Base-by-base conservation (phyloP, 2,888 invertebrate genomes). In the Dioctria linearis region DNA sequence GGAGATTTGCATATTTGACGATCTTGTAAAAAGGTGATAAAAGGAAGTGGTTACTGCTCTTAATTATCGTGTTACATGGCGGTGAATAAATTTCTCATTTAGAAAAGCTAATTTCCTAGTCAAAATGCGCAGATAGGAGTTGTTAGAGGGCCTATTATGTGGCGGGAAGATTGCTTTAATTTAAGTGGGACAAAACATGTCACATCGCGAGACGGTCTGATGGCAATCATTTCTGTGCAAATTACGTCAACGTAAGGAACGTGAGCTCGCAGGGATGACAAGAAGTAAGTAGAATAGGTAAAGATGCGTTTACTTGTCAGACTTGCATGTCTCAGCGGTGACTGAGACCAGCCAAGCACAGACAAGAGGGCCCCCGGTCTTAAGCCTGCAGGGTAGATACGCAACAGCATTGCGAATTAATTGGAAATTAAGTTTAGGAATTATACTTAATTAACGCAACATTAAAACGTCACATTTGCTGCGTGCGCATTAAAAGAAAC, bases 391-490 rank as follows among this genome's bases (percentile, higher is more conserved):
- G 37, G 9, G 11, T 40, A 46, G 51, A 51, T 39, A n/a, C 11
- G 51, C 59, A 75, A 57, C 63, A 75, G 66, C 79, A 69, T 73
- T 46, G 51, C 69, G 69, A 82, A 83, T 83, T 83, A 83, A 83
- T 81, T 80, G 76, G 79, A 81, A 81, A 83, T 83, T 81, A 83
- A 81, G 79, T 81, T 80, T 80, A 80, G 83, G 83, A 83, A 81
- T 80, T 81, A 80, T 81, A 83, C 80, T 80, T 82, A 83, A 83
- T 83, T 83, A 83, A 81, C 79, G 76, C 71, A 80, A 66, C 82
- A 81, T 81, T 81, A 81, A 82, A 80, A 82, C 76, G 80, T 81
- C 82, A 82, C 82, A 82, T 80, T 73, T 75, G 67, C 54, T 76
- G 51, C 46, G 67, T 57, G 40, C 67, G 66, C 67, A 80, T 59